These are phyloP conservation scores for Dynastes tityus DNA, from an alignment of 2,888 invertebrate genomes.

Conservation along the genomic window DNA sequence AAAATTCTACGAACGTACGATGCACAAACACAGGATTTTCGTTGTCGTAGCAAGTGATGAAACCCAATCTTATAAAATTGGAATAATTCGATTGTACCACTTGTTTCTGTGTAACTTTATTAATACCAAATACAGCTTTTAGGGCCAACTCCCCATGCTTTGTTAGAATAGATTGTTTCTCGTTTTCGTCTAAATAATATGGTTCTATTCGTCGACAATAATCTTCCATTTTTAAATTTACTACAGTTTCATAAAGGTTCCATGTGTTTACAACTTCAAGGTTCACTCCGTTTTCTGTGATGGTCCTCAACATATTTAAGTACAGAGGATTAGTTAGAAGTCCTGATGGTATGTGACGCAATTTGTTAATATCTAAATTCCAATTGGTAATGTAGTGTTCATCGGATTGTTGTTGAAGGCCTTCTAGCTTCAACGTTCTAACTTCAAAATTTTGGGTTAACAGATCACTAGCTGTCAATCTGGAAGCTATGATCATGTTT, in stretches of 20 bases:
- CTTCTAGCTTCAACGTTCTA: not conserved
- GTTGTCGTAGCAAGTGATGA: not conserved
- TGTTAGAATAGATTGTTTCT: not conserved
- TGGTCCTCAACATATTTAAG: not conserved
- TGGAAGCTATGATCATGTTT: conserved; percentile 12
- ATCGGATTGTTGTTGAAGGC: not conserved
- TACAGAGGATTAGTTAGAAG: conserved; percentile 16
- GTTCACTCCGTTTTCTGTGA: not conserved
- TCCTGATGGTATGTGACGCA: conserved; percentile 1
- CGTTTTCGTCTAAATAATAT: not conserved
- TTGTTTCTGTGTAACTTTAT: not conserved
- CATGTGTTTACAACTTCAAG: not conserved
- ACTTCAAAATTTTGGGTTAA: not conserved
- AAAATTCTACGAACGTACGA: conserved; percentile 2
- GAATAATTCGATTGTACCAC: not conserved
- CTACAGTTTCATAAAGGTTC: not conserved
- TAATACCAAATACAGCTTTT: not conserved
- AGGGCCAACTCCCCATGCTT: not conserved
- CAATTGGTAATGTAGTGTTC: not conserved
- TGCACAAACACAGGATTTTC: conserved; percentile 7
- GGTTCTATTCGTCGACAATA: not conserved
- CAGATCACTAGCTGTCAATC: not conserved
- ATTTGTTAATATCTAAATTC: not conserved
- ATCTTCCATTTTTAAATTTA: conserved; percentile 3
- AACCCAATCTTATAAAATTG: not conserved